A percentile compares a stretch with the other conserved stretches of the same genome.
Evolutionary conservation across 2,113 vertebrate species (phyloP).

Genomic region (Calidris pugnax): DNA sequence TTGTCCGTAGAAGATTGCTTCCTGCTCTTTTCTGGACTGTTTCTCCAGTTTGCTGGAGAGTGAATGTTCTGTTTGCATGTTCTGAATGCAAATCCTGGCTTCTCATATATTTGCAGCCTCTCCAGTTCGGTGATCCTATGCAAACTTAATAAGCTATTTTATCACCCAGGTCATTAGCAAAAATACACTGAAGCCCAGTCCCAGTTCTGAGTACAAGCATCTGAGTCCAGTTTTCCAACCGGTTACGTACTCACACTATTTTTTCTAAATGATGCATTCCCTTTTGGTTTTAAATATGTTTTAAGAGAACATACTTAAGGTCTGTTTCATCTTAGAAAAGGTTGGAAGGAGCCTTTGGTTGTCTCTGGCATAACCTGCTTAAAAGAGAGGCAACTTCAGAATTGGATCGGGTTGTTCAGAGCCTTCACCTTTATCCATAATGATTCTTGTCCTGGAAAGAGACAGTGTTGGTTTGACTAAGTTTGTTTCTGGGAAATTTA

Average conservation of each 20-base stretch:
- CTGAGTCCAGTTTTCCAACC: neutral
- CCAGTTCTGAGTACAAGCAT: neutral
- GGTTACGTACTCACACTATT: neutral
- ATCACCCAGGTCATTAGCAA: neutral
- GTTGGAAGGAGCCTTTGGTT: neutral
- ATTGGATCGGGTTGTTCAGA: neutral
- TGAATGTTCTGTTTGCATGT: too few relatives aligned
- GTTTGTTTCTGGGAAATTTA: neutral
- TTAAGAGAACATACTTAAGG: neutral
- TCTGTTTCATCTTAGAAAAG: neutral
- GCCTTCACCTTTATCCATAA: neutral
- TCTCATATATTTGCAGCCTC: neutral
- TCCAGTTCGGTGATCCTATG: neutral
- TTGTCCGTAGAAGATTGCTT: neutral
- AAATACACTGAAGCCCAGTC: neutral
- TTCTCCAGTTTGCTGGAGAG: neutral
- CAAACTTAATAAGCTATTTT: neutral
- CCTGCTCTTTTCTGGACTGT: neutral
- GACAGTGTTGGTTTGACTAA: neutral
- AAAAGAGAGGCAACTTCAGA: neutral
- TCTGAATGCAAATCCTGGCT: neutral
- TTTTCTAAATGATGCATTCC: neutral
- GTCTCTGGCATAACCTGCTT: neutral
- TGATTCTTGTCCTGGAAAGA: neutral
- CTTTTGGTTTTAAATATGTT: neutral